phyloP scores from a whole-genome alignment of 1,140 invertebrate genomes.

The Forficula auricularia region DNA sequence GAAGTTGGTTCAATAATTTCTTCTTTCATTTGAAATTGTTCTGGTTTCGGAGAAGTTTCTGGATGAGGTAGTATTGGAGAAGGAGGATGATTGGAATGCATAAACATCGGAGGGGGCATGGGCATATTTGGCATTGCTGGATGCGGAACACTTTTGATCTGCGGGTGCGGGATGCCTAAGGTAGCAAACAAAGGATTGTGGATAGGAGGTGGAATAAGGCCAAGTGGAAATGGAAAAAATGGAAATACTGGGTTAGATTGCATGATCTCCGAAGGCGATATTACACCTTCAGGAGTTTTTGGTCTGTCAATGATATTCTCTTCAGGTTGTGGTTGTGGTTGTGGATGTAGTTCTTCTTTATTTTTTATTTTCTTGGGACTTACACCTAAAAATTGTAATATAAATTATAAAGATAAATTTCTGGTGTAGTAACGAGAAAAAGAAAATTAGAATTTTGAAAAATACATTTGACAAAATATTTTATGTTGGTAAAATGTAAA shows the following conservation, averaged over 20 bases:
- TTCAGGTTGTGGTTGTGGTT: constrained; percentile 9
- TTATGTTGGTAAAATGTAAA: too few species aligned
- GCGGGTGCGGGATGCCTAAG: constrained; percentile 19
- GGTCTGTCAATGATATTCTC: constrained; percentile 22
- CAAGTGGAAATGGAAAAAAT: constrained; percentile 33
- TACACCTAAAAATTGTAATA: constrained; percentile 11
- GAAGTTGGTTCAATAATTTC: constrained; percentile 14
- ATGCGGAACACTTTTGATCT: constrained; percentile 27
- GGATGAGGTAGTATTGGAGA: constrained; percentile 7
- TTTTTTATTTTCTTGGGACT: constrained; percentile 21
- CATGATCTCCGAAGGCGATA: constrained; percentile 30
- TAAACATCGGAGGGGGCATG: constrained; percentile 24
- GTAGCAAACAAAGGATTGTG: constrained; percentile 20
- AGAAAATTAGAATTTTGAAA: too few species aligned
- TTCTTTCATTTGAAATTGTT: background rate
- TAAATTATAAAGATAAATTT: constrained; percentile 2
- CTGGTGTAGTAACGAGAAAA: background rate
- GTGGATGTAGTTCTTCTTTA: constrained; percentile 20
- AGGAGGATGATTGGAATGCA: constrained; percentile 25
- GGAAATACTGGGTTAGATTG: constrained; percentile 32
- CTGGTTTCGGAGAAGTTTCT: constrained; percentile 2
- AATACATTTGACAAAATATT: too few species aligned
- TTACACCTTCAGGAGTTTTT: constrained; percentile 42
- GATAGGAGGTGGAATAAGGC: constrained; percentile 43
- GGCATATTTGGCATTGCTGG: constrained; percentile 31